Evolutionary conservation across 2,888 invertebrate genomes (phyloP).

Genomic region (Gandaritis pyraliata): DNA sequence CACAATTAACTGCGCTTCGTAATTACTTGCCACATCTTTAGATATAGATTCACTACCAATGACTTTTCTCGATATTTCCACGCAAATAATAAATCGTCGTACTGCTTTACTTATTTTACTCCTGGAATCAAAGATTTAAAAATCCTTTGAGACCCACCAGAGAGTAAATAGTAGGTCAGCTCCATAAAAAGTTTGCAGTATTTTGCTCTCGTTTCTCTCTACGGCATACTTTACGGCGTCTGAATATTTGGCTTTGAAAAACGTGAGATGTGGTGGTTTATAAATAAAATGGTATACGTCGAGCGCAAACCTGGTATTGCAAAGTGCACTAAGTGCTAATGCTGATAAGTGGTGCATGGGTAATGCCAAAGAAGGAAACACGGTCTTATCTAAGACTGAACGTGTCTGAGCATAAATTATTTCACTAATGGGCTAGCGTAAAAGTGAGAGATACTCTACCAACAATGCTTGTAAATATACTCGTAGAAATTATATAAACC

Average conservation of each 20-base stretch:
- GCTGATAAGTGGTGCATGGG: no score
- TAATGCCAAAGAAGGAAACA: no score
- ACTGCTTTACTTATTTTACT: constrained; percentile 20
- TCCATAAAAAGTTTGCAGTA: constrained; percentile 29
- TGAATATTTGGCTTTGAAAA: constrained; percentile 11
- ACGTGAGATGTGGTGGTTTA: constrained; percentile 1
- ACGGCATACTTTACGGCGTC: constrained; percentile 21
- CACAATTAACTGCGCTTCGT: constrained; percentile 26
- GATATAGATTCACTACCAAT: constrained; percentile 1
- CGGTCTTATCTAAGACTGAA: no score
- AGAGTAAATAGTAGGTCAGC: constrained; percentile 39
- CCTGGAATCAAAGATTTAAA: constrained; percentile 27
- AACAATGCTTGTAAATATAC: no score
- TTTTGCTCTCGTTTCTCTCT: constrained; percentile 28
- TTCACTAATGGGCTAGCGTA: no score
- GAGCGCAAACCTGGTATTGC: no score
- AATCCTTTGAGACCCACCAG: constrained; percentile 34
- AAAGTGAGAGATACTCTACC: no score
- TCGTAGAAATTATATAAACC: no score
- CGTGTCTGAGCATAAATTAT: no score
- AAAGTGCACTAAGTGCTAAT: no score
- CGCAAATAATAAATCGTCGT: constrained; percentile 17
- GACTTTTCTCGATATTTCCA: neutral
- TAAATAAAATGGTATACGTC: neutral
- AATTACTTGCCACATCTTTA: constrained; percentile 19